phyloP scores from a whole-genome alignment of 2,113 vertebrate genomes.

The Siphamia tubifer region DNA sequence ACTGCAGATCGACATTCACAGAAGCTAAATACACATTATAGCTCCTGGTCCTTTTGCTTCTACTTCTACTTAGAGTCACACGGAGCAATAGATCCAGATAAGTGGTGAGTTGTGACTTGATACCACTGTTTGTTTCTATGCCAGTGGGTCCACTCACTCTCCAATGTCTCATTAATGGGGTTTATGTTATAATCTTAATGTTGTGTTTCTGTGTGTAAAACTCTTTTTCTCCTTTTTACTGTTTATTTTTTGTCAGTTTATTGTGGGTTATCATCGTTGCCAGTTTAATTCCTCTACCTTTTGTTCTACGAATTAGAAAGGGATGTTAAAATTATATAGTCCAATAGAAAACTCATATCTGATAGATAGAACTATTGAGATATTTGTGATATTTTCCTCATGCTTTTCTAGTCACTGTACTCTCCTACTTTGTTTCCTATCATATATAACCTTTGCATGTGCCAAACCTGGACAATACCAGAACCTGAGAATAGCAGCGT shows the following conservation, averaged over 20 bases:
- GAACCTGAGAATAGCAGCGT: constrained; percentile 55
- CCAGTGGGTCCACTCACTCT: constrained; percentile 34
- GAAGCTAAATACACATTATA: not conserved
- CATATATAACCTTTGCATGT: constrained; percentile 51
- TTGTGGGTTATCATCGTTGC: not conserved
- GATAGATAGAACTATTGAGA: constrained; percentile 6
- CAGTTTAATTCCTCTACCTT: constrained; percentile 10
- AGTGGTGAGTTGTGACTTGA: not conserved
- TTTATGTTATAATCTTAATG: constrained; percentile 36
- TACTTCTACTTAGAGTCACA: not conserved
- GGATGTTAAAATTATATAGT: constrained; percentile 23
- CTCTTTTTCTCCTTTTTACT: not conserved
- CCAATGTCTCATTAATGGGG: constrained; percentile 23
- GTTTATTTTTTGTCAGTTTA: not conserved
- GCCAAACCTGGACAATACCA: constrained; percentile 65
- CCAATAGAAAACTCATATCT: constrained; percentile 19
- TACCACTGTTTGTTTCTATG: not conserved
- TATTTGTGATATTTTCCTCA: constrained; percentile 1
- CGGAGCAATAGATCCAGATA: constrained; percentile 10
- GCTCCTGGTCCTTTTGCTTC: not conserved
- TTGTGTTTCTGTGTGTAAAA: constrained; percentile 8
- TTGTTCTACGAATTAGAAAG: constrained; percentile 31
- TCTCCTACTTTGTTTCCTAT: constrained; percentile 14
- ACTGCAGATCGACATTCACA: not conserved
- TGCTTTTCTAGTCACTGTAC: constrained; percentile 17